Base-by-base conservation (phyloP, 2,113 vertebrate genomes). In the Microcebus lehilahytsara region DNA sequence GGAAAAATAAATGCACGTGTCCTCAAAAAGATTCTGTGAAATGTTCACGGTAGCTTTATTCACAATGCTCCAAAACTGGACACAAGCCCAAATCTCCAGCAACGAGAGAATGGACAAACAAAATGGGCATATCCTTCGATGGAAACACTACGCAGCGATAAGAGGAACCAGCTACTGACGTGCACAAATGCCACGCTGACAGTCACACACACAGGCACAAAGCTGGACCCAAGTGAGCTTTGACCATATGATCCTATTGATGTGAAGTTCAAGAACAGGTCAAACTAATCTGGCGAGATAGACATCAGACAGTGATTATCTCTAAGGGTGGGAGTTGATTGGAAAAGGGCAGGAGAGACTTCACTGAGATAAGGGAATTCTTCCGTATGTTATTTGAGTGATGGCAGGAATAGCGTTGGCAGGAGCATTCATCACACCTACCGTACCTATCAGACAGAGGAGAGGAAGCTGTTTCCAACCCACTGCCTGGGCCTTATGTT, bases 131-230 rank as follows among this genome's bases (percentile, higher is more conserved):
- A 30, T 22, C 32, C n/a, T 30, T 10, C 17, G 12, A 34, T 37
- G 51, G 25, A 71, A 93, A 93, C 27, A 20, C 53, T 86, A 27
- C 23, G 62, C 32, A 27, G 20, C 34, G 40, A 62, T 72, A 20
- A 69, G 62, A 58, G 67, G 23, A 93, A 27, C n/a, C 1, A 69
- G 32, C 69, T 72, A 19, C 53, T 22, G 19, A 77, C 0, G 5
- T 42, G 19, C 5, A 9, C 60, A 51, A 0, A 0, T 27, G 2
- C 2, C 37, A 4, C 0, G 30, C 34, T 23, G 22, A 74, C 12
- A 22, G 20, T 85, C 78, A 78, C 8, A 27, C 49, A 74, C 3
- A 0, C 11, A 19, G 17, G 66, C 16, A 37, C 56, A n/a, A 16
- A 17, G 14, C 25, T n/a, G 5, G 51, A 40, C 66, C 58, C 11